Conservation (phyloP, 2,888 invertebrate genomes). For the Leptarthrus brevirostris region DNA sequence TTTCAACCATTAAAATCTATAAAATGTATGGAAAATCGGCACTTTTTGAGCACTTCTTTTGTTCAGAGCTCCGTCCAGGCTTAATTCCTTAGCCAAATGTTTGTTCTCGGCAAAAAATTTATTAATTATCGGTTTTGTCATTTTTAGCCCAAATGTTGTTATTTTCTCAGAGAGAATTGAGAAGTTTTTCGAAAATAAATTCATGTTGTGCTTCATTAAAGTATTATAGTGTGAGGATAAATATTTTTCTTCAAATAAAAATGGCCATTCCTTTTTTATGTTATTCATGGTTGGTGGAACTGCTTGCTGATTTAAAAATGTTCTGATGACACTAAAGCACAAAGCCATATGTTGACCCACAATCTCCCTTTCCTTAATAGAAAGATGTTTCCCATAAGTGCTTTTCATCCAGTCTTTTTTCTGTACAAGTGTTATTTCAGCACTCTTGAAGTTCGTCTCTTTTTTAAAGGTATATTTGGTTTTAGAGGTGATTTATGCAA, state of each 20-base stretch:
- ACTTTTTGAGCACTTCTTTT: no score
- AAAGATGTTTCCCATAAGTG: not conserved
- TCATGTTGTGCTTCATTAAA: not conserved
- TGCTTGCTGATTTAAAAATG: not conserved
- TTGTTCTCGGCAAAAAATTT: no score
- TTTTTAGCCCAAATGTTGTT: not conserved
- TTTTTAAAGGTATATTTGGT: not conserved
- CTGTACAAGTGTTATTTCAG: not conserved
- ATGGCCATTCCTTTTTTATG: not conserved
- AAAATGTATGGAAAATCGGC: no score
- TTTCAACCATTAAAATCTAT: no score
- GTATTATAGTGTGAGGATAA: not conserved
- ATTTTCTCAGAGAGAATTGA: not conserved
- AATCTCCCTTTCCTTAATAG: not conserved
- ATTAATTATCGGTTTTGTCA: no score
- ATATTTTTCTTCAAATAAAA: not conserved
- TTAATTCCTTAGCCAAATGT: no score
- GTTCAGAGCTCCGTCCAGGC: no score
- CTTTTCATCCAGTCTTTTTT: not conserved
- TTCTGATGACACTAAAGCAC: not conserved
- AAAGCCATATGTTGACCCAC: not conserved
- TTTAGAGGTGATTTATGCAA: not conserved
- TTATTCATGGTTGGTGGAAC: not conserved
- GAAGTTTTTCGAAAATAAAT: no score
- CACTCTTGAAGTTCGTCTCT: not conserved